phyloP scores from a whole-genome alignment of 2,797 vertebrate genomes.

The Pangasius macronema region DNA sequence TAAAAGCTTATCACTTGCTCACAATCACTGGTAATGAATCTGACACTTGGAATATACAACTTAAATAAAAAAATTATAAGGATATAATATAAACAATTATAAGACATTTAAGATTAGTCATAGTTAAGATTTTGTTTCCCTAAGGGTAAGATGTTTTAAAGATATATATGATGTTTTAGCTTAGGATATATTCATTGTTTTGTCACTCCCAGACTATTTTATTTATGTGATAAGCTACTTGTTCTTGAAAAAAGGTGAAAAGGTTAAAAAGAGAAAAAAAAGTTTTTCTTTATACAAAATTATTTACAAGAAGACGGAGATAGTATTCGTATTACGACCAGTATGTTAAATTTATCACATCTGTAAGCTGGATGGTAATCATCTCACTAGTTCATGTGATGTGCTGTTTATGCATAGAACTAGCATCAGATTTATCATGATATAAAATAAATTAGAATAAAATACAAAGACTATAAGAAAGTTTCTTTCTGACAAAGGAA shows the following conservation, averaged over 20 bases:
- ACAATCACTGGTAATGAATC: slow-evolving; percentile 18
- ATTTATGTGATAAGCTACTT: not conserved
- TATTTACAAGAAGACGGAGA: no score
- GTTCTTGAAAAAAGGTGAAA: not conserved
- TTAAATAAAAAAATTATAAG: no score
- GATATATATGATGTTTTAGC: not conserved
- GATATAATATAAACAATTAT: no score
- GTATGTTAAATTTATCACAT: no score
- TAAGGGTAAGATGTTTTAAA: not conserved
- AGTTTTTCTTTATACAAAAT: no score
- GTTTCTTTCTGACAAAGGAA: not conserved
- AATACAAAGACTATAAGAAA: not conserved
- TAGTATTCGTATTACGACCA: no score
- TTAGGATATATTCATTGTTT: not conserved
- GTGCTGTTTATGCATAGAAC: not conserved
- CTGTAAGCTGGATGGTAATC: not conserved
- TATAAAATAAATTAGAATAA: not conserved
- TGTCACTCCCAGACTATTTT: not conserved
- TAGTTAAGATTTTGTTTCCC: not conserved
- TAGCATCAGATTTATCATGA: not conserved
- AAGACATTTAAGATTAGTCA: no score
- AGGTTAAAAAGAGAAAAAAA: not conserved
- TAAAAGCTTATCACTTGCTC: not conserved
- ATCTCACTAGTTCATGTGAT: not conserved
- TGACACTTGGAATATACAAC: no score